Evolutionary conservation across 2,113 vertebrate genomes (phyloP).

Genomic region (Serinus canaria): DNA sequence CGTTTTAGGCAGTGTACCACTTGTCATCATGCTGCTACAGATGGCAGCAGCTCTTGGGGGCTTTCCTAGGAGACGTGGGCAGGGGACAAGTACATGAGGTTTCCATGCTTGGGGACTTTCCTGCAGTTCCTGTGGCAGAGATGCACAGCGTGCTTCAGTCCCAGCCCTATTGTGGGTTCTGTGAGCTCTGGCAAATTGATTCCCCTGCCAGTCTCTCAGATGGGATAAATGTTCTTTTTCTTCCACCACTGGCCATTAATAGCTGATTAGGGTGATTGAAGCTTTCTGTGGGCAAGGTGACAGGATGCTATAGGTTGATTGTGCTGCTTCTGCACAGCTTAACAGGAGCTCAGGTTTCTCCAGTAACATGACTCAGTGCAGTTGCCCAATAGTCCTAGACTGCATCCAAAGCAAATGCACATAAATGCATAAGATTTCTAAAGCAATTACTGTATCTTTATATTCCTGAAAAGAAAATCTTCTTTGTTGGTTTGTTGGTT

Average conservation of each 20-base stretch:
- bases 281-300: background rate
- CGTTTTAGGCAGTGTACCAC: conserved; percentile 7
- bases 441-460: background rate
- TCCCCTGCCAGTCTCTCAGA: background rate
- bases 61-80: conserved; percentile 40
- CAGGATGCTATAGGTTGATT: background rate
- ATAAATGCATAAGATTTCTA: background rate
- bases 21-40: conserved; percentile 48
- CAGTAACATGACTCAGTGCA: background rate
- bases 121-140: background rate
- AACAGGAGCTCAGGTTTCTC: background rate
- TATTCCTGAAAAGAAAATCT: background rate
- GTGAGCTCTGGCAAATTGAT: background rate
- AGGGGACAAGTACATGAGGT: conserved; percentile 18
- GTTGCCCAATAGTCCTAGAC: background rate
- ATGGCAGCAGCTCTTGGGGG: conserved; percentile 49
- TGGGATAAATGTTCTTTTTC: background rate
- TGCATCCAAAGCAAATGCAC: background rate
- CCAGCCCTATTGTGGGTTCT: background rate
- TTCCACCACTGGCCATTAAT: background rate
- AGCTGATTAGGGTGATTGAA: background rate
- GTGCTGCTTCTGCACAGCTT: background rate
- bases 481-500: background rate
- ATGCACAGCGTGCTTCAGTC: background rate
- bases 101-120: background rate